These are phyloP conservation scores for Cerastis leucographa DNA, from an alignment of 2,888 invertebrate genomes.

Conservation along the genomic window DNA sequence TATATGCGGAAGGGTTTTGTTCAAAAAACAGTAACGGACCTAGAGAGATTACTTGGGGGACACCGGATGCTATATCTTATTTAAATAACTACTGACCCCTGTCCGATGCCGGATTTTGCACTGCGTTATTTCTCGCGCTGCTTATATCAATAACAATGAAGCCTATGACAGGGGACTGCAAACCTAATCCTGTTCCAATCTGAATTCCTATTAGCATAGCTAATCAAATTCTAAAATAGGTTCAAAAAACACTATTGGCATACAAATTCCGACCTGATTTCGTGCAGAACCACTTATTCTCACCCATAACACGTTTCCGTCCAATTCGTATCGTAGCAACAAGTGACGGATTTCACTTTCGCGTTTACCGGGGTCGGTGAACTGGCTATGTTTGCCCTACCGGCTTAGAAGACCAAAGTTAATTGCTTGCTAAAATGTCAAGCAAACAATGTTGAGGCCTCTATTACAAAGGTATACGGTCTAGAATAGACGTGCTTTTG, in stretches of 20 bases:
- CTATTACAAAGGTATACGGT: slow-evolving; percentile 59
- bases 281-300: slow-evolving; percentile 67
- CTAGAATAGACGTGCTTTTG: slow-evolving; percentile 42
- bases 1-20: background rate
- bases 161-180: slow-evolving; percentile 35
- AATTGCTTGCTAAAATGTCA: slow-evolving; percentile 68
- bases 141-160: slow-evolving; percentile 35
- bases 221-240: slow-evolving; percentile 66
- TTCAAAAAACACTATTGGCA: slow-evolving; percentile 55
- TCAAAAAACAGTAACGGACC: slow-evolving; percentile 22
- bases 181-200: slow-evolving; percentile 49
- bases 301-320: slow-evolving; percentile 76
- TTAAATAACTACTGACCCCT: slow-evolving; percentile 28
- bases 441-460: slow-evolving; percentile 42
- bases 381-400: slow-evolving; percentile 75
- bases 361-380: slow-evolving; percentile 76
- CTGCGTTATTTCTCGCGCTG: slow-evolving; percentile 7
- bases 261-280: slow-evolving; percentile 73
- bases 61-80: slow-evolving; percentile 20
- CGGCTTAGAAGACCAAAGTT: slow-evolving; percentile 67
- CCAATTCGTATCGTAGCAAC: slow-evolving; percentile 78
- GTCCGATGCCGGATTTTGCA: slow-evolving; percentile 21
- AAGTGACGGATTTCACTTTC: slow-evolving; percentile 87
- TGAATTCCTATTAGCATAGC: slow-evolving; percentile 61
- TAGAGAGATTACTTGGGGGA: slow-evolving; percentile 24